Conservation (phyloP, 2,113 vertebrate genomes). For the Marmota monax region DNA sequence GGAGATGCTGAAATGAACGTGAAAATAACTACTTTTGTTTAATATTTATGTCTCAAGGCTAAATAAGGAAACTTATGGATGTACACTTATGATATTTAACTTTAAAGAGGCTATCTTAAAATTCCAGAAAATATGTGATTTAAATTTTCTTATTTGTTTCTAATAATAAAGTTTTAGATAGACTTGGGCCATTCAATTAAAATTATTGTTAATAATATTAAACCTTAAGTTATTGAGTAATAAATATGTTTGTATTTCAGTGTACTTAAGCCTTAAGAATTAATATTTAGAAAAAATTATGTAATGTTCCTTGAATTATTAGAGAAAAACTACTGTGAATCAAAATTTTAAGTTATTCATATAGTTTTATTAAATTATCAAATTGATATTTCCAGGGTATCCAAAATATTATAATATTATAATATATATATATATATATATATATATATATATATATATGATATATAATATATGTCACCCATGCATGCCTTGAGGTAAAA, state of each 20-base stretch:
- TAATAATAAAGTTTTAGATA: background rate
- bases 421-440: no score
- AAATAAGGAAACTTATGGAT: conserved; percentile 41
- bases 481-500: background rate
- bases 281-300: conserved; percentile 34
- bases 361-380: conserved; percentile 8
- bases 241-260: background rate
- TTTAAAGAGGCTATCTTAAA: conserved; percentile 46
- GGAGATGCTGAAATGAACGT: conserved; percentile 2
- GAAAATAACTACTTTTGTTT: conserved; percentile 59
- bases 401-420: background rate
- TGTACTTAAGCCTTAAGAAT: background rate
- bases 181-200: conserved; percentile 34
- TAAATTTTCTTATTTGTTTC: conserved; percentile 37
- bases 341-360: conserved; percentile 30
- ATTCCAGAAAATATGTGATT: conserved; percentile 49
- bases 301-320: conserved; percentile 5
- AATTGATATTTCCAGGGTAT: background rate
- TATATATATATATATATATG: no score
- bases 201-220: conserved; percentile 47
- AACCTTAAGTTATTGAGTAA: conserved; percentile 18
- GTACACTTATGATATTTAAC: background rate
- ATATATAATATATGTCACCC: background rate
- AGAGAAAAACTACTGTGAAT: conserved; percentile 8
- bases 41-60: conserved; percentile 61